Percentiles rank a stretch among this genome's conserved stretches.
Conservation (phyloP, 1,140 invertebrate species). For the Arion vulgaris region DNA sequence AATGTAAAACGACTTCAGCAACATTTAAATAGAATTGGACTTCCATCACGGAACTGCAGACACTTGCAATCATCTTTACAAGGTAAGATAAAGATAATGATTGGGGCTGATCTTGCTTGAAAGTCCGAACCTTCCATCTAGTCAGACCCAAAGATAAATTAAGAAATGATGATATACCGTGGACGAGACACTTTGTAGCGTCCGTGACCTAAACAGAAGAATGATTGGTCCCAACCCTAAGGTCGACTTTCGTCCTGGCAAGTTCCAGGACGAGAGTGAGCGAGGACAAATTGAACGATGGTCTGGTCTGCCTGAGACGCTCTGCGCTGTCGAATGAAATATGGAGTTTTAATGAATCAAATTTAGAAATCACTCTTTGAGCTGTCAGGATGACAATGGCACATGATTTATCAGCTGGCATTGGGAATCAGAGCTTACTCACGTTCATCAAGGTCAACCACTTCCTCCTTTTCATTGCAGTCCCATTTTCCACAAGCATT, state of each 20-base stretch:
- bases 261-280: background rate
- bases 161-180: constrained; percentile 34
- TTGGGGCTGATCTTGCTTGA: background rate
- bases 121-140: background rate
- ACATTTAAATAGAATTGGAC: too few species aligned
- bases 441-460: constrained; percentile 16
- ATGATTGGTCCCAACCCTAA: constrained; percentile 23
- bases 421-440: too few species aligned
- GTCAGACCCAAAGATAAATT: too few species aligned
- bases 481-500: background rate
- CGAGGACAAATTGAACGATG: constrained; percentile 21
- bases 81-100: too few species aligned
- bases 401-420: constrained; percentile 43
- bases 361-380: constrained; percentile 46
- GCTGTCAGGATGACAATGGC: constrained; percentile 40
- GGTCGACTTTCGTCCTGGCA: constrained; percentile 18
- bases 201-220: constrained; percentile 39
- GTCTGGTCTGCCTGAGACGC: background rate
- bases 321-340: constrained; percentile 41
- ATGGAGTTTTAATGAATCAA: constrained; percentile 48
- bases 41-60: too few species aligned
- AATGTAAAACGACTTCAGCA: too few species aligned
- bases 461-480: background rate
- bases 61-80: too few species aligned
- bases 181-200: constrained; percentile 5